A percentile compares a stretch with the other conserved stretches of the same genome.
Evolutionary conservation across 2,113 vertebrate species (phyloP).

Genomic region (Callionymus lyra): DNA sequence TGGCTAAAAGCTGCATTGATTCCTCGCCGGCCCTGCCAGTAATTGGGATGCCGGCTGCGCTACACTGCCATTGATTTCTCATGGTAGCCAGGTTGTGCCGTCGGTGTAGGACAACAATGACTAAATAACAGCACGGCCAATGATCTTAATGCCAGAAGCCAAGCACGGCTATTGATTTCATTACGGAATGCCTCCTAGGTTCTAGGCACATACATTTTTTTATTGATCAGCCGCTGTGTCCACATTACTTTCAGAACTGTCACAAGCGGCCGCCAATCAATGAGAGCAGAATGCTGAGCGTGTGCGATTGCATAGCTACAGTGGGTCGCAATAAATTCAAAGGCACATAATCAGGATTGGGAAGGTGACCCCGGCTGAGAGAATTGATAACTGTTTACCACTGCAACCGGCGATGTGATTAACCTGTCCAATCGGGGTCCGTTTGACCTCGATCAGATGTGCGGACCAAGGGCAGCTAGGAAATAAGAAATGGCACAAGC

Average conservation of each 20-base stretch:
- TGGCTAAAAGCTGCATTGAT: slow-evolving; percentile 62
- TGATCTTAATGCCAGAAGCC: slow-evolving; percentile 65
- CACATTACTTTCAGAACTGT: slow-evolving; percentile 56
- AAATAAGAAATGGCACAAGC: slow-evolving; percentile 23
- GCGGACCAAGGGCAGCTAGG: slow-evolving; percentile 17
- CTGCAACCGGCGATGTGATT: slow-evolving; percentile 28
- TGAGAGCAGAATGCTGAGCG: slow-evolving; percentile 33
- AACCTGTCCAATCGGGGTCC: slow-evolving; percentile 25
- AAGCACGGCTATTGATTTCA: slow-evolving; percentile 67
- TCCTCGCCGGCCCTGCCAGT: slow-evolving; percentile 52
- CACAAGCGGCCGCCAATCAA: slow-evolving; percentile 48
- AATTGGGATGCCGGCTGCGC: slow-evolving; percentile 62
- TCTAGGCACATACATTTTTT: slow-evolving; percentile 63
- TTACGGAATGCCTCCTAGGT: slow-evolving; percentile 65
- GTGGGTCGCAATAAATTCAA: slow-evolving; percentile 32
- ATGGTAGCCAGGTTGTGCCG: slow-evolving; percentile 54
- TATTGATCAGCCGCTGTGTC: slow-evolving; percentile 55
- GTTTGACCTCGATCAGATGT: slow-evolving; percentile 25
- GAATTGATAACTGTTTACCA: slow-evolving; percentile 21
- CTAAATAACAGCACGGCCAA: slow-evolving; percentile 62
- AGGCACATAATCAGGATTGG: slow-evolving; percentile 23
- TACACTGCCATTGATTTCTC: slow-evolving; percentile 60
- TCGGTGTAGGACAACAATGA: slow-evolving; percentile 60
- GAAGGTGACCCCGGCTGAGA: slow-evolving; percentile 38
- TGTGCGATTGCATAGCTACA: slow-evolving; percentile 21